phyloP scores from a whole-genome alignment of 1,140 invertebrate genomes.

The Steinernema feltiae region DNA sequence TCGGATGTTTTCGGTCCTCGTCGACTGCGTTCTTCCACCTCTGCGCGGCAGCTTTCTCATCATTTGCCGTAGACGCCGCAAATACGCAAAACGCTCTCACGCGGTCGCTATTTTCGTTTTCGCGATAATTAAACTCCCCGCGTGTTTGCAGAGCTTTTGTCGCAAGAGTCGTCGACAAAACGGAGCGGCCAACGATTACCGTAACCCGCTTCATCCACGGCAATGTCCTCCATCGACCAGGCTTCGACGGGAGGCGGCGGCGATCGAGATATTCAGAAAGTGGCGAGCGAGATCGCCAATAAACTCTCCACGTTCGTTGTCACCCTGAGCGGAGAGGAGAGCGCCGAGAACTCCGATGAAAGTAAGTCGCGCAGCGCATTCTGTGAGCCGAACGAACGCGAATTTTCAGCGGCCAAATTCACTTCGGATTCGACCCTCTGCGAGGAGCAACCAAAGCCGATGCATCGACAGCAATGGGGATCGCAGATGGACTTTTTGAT shows the following conservation, averaged over 20 bases:
- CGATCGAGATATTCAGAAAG: background rate
- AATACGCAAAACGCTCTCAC: too few relatives aligned
- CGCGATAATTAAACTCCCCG: background rate
- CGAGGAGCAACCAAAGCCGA: background rate
- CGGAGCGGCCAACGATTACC: background rate
- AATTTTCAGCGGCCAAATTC: background rate
- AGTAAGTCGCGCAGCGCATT: too few relatives aligned
- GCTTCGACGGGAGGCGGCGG: background rate
- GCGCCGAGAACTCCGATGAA: background rate
- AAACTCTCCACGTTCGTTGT: background rate
- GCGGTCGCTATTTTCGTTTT: too few relatives aligned
- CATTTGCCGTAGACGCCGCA: too few relatives aligned
- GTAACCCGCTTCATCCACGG: background rate
- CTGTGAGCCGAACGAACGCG: background rate
- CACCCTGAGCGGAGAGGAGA: background rate
- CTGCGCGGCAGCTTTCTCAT: too few relatives aligned
- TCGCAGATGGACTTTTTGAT: conserved; percentile 43
- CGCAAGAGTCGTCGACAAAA: background rate
- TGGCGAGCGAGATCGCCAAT: background rate
- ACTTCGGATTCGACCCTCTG: background rate
- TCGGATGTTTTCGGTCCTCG: too few relatives aligned
- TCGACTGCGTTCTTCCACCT: too few relatives aligned
- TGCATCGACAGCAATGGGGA: background rate
- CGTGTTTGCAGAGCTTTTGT: background rate
- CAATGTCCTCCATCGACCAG: background rate